Percentiles rank a stretch among this genome's conserved stretches.
These are phyloP conservation scores for Drosophila anomalata DNA, from an alignment of 2,888 invertebrate genomes.

Conservation along the genomic window DNA sequence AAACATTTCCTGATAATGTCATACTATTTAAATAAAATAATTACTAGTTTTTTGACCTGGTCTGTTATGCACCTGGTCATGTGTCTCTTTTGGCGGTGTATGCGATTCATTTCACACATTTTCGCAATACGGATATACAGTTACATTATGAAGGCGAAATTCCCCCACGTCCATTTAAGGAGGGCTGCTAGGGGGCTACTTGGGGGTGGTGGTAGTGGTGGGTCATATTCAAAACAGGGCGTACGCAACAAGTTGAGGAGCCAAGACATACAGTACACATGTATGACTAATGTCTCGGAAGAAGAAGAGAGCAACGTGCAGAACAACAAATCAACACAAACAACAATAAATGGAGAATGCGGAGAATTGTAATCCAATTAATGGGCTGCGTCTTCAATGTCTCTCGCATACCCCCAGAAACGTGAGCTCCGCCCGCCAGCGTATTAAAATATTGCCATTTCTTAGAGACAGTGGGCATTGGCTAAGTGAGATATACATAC, in stretches of 20 bases:
- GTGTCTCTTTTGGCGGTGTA: constrained; percentile 10
- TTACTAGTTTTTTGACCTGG: constrained; percentile 10
- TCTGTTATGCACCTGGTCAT: constrained; percentile 18
- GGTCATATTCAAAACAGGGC: constrained; percentile 26
- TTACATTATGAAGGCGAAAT: constrained; percentile 44
- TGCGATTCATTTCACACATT: constrained; percentile 42
- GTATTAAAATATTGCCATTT: constrained; percentile 28
- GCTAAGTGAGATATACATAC: not conserved
- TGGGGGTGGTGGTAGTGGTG: constrained; percentile 3
- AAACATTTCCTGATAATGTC: no score
- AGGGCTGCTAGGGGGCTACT: not conserved
- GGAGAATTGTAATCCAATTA: constrained; percentile 70
- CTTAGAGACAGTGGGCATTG: not conserved
- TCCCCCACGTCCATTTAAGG: constrained; percentile 47
- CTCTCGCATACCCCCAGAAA: constrained; percentile 30
- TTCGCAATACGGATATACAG: constrained; percentile 47
- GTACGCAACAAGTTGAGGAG: constrained; percentile 62
- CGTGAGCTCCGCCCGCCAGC: constrained; percentile 27
- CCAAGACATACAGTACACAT: constrained; percentile 26
- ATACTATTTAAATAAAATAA: not conserved
- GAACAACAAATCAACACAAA: constrained; percentile 17
- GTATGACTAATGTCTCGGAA: constrained; percentile 41
- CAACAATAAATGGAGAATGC: constrained; percentile 33
- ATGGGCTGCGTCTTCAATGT: constrained; percentile 51
- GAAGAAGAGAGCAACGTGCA: constrained; percentile 43